A percentile compares a stretch with the other conserved stretches of the same genome.
These are phyloP conservation scores for Platichthys stellatus DNA, from an alignment of 2,113 vertebrate genomes.

Conservation along the genomic window DNA sequence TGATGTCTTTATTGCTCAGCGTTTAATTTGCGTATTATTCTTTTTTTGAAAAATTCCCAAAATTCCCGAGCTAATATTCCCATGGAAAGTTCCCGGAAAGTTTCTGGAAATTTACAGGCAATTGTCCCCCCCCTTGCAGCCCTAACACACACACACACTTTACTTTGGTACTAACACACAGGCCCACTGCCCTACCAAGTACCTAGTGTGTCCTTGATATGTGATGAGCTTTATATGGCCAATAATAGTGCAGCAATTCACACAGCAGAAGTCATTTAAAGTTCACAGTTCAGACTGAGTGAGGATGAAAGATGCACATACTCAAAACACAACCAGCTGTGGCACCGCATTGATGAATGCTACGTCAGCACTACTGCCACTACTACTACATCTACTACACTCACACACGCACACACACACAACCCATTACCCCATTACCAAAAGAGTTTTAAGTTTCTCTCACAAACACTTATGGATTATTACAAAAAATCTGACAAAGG, in stretches of 20 bases:
- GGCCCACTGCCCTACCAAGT: conserved; percentile 3
- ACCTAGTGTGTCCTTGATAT: conserved; percentile 58
- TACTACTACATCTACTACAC: conserved; percentile 62
- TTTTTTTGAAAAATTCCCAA: too few relatives aligned
- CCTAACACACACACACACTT: background rate
- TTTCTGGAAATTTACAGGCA: too few relatives aligned
- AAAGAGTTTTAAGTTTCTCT: conserved; percentile 70
- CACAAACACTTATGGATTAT: conserved; percentile 71
- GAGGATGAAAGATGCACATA: conserved; percentile 57
- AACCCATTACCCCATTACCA: conserved; percentile 63
- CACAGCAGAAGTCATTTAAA: conserved; percentile 60
- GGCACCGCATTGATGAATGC: conserved; percentile 71
- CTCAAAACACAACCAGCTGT: conserved; percentile 84
- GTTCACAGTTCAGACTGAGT: conserved; percentile 75
- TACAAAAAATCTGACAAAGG: conserved; percentile 72
- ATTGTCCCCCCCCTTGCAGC: too few relatives aligned
- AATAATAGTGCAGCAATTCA: conserved; percentile 38
- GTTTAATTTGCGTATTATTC: too few relatives aligned
- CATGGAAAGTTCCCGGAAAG: too few relatives aligned
- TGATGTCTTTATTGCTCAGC: too few relatives aligned
- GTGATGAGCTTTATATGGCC: conserved; percentile 51
- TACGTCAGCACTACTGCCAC: conserved; percentile 71
- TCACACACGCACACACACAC: conserved; percentile 44
- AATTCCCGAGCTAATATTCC: too few relatives aligned
- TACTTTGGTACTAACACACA: background rate